These are phyloP conservation scores for Corvus moneduloides DNA, from an alignment of 2,113 vertebrate species.

Conservation along the genomic window DNA sequence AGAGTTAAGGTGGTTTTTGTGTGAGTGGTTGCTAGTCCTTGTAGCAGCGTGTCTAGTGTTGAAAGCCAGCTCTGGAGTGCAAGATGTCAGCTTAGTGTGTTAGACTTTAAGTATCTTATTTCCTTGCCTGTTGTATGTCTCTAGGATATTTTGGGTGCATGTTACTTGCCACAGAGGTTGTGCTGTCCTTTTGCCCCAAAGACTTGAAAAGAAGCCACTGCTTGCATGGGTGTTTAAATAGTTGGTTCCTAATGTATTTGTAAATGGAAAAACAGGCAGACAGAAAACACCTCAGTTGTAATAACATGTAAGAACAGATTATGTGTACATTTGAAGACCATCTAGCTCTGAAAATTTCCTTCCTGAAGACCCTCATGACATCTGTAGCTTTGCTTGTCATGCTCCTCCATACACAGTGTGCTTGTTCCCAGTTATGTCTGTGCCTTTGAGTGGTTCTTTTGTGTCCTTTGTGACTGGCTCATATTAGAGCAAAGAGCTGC, in stretches of 20 bases:
- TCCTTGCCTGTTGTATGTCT: neutral
- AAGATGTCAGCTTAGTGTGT: neutral
- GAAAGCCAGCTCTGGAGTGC: neutral
- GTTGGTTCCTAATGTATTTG: neutral
- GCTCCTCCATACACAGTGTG: neutral
- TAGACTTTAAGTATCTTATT: neutral
- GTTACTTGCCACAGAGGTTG: neutral
- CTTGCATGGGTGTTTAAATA: neutral
- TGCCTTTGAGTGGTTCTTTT: neutral
- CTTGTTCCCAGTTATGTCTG: neutral
- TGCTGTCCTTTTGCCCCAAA: neutral
- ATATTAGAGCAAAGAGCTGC: neutral
- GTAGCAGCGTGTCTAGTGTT: neutral
- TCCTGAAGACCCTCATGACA: neutral
- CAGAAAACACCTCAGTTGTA: neutral
- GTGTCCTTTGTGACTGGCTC: neutral
- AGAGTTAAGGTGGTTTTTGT: neutral
- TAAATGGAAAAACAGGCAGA: neutral
- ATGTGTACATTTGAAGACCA: neutral
- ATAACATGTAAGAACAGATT: neutral
- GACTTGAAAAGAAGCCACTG: neutral
- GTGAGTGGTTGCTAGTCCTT: neutral
- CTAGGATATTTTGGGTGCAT: neutral
- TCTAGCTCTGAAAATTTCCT: neutral
- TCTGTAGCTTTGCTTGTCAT: neutral